Conservation (phyloP, 2,888 invertebrate genomes). For the Dichetophora obliterata region DNA sequence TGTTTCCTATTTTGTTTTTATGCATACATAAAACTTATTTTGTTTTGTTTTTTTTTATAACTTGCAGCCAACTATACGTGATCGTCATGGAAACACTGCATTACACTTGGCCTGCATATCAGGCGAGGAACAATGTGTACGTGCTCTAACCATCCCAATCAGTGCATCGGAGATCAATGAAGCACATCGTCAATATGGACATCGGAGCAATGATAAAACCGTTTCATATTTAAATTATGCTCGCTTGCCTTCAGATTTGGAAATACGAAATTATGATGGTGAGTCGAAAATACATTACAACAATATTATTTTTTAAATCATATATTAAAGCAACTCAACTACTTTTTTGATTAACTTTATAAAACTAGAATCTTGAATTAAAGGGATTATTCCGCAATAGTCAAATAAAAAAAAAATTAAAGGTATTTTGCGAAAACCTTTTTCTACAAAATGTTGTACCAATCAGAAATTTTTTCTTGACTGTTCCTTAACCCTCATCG, state of each 20-base stretch:
- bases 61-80: slow-evolving; percentile 74
- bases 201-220: slow-evolving; percentile 65
- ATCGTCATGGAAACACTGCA: slow-evolving; percentile 86
- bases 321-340: too few relatives aligned
- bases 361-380: too few relatives aligned
- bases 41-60: neutral
- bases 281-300: slow-evolving; percentile 65
- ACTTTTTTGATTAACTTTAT: too few relatives aligned
- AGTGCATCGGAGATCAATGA: slow-evolving; percentile 70
- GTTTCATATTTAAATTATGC: slow-evolving; percentile 63
- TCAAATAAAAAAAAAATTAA: too few relatives aligned
- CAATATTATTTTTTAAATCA: too few relatives aligned
- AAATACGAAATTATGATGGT: slow-evolving; percentile 90
- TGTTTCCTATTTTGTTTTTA: too few relatives aligned
- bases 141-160: slow-evolving; percentile 80
- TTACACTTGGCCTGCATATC: slow-evolving; percentile 84
- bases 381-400: too few relatives aligned
- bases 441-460: too few relatives aligned
- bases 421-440: too few relatives aligned
- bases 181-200: slow-evolving; percentile 67
- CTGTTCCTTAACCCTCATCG: too few relatives aligned
- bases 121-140: slow-evolving; percentile 79
- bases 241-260: slow-evolving; percentile 75
- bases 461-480: too few relatives aligned
- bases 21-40: neutral